Evolutionary conservation across 2,888 invertebrate genomes (phyloP).

Genomic region (Volucella bombylans): DNA sequence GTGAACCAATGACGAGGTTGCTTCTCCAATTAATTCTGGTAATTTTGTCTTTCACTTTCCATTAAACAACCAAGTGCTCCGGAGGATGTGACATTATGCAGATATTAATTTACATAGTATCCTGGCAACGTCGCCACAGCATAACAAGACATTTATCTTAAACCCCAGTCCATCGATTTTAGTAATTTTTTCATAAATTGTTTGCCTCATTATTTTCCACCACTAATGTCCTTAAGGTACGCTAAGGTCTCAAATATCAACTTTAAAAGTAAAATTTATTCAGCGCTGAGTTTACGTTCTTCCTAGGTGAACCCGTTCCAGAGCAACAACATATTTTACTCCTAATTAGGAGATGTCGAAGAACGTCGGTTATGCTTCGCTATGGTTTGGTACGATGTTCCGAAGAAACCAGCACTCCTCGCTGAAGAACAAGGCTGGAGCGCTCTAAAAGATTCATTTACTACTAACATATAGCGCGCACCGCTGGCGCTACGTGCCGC

Average conservation of each 20-base stretch:
- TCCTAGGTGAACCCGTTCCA: constrained; percentile 5
- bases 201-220: background rate
- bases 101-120: no score
- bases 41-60: no score
- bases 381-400: background rate
- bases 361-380: constrained; percentile 4
- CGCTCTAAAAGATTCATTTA: constrained; percentile 48
- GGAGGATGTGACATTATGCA: no score
- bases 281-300: constrained; percentile 3
- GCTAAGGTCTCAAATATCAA: constrained; percentile 5
- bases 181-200: background rate
- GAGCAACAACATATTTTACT: constrained; percentile 23
- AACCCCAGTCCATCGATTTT: no score
- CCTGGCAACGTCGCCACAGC: no score
- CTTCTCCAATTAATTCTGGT: no score
- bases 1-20: no score
- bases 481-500: background rate
- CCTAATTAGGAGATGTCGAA: constrained; percentile 52
- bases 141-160: no score
- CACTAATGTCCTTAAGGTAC: constrained; percentile 1
- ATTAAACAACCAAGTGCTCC: no score
- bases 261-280: background rate
- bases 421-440: no score
- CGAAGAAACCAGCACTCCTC: no score
- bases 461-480: constrained; percentile 4